Evolutionary conservation across 1,140 invertebrate genomes (phyloP).

Genomic region (Olivierus martensii): DNA sequence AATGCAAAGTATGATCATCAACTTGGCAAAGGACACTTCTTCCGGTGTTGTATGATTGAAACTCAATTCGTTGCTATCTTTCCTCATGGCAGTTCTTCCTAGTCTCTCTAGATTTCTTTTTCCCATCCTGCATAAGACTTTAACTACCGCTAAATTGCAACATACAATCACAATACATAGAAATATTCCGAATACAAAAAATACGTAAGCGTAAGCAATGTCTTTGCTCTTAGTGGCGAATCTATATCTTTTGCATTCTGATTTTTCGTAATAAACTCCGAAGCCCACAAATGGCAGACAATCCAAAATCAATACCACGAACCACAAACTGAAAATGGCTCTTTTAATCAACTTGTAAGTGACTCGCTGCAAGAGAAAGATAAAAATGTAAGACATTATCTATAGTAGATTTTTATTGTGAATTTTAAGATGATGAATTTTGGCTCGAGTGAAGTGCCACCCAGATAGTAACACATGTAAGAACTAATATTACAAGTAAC

Average conservation of each 20-base stretch:
- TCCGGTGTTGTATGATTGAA: slow-evolving; percentile 35
- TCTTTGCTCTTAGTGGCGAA: slow-evolving; percentile 46
- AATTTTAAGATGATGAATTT: too few relatives aligned
- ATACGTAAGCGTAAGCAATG: slow-evolving; percentile 58
- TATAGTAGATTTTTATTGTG: too few relatives aligned
- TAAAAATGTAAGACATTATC: too few relatives aligned
- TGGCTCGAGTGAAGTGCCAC: too few relatives aligned
- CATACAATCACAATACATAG: slow-evolving; percentile 59
- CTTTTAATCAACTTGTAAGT: slow-evolving; percentile 59
- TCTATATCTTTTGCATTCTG: slow-evolving; percentile 50
- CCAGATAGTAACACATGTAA: too few relatives aligned
- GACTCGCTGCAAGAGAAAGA: slow-evolving; percentile 47
- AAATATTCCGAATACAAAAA: slow-evolving; percentile 54
- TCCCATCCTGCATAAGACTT: slow-evolving; percentile 44
- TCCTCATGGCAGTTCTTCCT: slow-evolving; percentile 27
- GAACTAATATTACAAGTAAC: too few relatives aligned
- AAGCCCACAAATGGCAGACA: slow-evolving; percentile 61
- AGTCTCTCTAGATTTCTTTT: slow-evolving; percentile 34
- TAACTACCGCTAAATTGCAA: slow-evolving; percentile 65
- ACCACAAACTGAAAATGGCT: slow-evolving; percentile 51
- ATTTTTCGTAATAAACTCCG: slow-evolving; percentile 49
- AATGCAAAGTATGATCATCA: slow-evolving; percentile 66
- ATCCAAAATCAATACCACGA: slow-evolving; percentile 48
- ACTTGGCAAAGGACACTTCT: slow-evolving; percentile 63
- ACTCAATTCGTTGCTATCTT: slow-evolving; percentile 12